Evolutionary conservation across 2,113 vertebrate genomes (phyloP).

Genomic region (Paedocypris sp.): DNA sequence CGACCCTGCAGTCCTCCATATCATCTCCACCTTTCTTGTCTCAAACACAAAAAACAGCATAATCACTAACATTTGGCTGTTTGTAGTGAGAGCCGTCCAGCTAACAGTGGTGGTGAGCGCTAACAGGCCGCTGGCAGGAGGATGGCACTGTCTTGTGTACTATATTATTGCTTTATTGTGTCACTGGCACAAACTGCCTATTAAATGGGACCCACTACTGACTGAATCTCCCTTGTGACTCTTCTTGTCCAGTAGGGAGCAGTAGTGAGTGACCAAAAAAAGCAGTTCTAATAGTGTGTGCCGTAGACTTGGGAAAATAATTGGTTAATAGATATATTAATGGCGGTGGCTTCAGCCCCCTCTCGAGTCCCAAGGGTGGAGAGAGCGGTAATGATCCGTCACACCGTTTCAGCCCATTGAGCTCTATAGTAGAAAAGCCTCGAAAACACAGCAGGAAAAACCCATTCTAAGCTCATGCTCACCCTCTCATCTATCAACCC

Average conservation of each 20-base stretch:
- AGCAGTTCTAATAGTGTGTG: conserved; percentile 23
- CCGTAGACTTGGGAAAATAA: conserved; percentile 11
- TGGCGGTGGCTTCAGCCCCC: conserved; percentile 4
- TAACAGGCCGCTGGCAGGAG: not conserved
- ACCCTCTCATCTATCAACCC: no score
- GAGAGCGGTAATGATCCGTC: conserved; percentile 61
- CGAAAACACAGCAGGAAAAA: no score
- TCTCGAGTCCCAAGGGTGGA: not conserved
- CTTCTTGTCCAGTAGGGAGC: conserved; percentile 50
- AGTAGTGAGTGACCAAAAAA: conserved; percentile 40
- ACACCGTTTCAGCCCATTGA: conserved; percentile 50
- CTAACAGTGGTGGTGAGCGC: not conserved
- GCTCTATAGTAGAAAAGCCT: conserved; percentile 8
- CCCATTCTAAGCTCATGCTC: no score
- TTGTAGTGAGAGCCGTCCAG: not conserved
- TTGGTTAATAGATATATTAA: conserved; percentile 33
- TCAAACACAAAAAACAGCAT: not conserved
- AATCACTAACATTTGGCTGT: not conserved
- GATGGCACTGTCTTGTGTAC: not conserved
- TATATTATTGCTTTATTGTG: not conserved
- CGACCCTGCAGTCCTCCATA: not conserved
- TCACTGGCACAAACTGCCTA: conserved; percentile 3
- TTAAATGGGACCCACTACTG: not conserved
- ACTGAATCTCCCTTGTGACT: conserved; percentile 7
- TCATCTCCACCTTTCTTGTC: not conserved